phyloP scores from a whole-genome alignment of 2,113 vertebrate species.

The Baryphthengus martii region DNA sequence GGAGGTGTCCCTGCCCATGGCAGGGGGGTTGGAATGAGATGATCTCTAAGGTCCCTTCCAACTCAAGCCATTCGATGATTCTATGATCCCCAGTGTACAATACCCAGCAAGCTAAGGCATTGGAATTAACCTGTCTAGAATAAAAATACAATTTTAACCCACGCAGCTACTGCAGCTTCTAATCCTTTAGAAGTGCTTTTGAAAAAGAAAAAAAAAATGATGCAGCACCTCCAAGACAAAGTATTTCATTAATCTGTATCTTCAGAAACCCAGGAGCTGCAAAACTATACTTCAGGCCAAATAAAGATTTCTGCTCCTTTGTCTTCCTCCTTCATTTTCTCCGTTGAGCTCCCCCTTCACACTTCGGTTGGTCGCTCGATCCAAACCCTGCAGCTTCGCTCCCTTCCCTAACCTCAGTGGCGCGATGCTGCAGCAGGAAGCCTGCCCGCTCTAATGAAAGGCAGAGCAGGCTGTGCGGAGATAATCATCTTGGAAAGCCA shows the following conservation, averaged over 20 bases:
- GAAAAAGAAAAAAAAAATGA: no score
- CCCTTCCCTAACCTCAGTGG: background rate
- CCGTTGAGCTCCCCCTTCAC: background rate
- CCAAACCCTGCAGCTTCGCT: background rate
- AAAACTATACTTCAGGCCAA: background rate
- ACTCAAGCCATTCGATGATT: no score
- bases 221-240: background rate
- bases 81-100: no score
- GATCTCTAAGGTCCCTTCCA: no score
- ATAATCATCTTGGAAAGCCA: background rate
- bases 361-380: background rate
- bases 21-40: no score
- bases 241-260: background rate
- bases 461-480: background rate
- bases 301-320: background rate
- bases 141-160: background rate
- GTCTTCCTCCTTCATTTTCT: background rate
- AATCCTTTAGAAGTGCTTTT: background rate
- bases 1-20: no score
- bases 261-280: background rate
- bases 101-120: background rate
- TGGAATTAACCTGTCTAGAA: background rate
- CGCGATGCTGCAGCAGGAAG: background rate
- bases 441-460: background rate
- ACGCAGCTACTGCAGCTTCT: background rate